phyloP scores from a whole-genome alignment of 2,113 vertebrate genomes.

The Macrotis lagotis region DNA sequence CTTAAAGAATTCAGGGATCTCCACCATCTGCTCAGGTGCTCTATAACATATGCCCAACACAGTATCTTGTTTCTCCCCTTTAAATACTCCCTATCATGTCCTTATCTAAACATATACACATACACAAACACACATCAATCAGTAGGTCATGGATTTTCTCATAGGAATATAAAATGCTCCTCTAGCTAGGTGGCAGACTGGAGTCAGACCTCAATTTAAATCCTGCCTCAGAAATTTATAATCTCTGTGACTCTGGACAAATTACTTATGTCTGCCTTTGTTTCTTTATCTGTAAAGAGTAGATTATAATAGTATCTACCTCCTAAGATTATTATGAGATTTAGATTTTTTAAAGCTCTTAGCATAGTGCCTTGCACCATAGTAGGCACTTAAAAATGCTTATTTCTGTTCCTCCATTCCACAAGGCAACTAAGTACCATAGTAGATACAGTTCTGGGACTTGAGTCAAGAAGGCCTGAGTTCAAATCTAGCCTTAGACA shows the following conservation, averaged over 20 bases:
- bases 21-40: too few relatives aligned
- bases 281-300: background rate
- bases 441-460: background rate
- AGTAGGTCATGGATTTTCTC: too few relatives aligned
- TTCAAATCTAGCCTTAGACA: background rate
- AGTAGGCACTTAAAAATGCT: too few relatives aligned
- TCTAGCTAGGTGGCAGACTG: background rate
- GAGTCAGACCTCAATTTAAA: background rate
- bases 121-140: too few relatives aligned
- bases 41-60: too few relatives aligned
- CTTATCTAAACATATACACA: too few relatives aligned
- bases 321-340: background rate
- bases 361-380: background rate
- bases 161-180: background rate
- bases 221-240: background rate
- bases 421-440: background rate
- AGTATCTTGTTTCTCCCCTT: too few relatives aligned
- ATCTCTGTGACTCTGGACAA: background rate
- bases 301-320: background rate
- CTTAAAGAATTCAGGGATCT: too few relatives aligned
- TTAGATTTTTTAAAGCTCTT: background rate
- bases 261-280: background rate
- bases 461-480: background rate
- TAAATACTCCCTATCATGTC: too few relatives aligned
- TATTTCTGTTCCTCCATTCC: too few relatives aligned